phyloP scores from a whole-genome alignment of 2,888 invertebrate genomes.

The Gnatocerus cornutus region DNA sequence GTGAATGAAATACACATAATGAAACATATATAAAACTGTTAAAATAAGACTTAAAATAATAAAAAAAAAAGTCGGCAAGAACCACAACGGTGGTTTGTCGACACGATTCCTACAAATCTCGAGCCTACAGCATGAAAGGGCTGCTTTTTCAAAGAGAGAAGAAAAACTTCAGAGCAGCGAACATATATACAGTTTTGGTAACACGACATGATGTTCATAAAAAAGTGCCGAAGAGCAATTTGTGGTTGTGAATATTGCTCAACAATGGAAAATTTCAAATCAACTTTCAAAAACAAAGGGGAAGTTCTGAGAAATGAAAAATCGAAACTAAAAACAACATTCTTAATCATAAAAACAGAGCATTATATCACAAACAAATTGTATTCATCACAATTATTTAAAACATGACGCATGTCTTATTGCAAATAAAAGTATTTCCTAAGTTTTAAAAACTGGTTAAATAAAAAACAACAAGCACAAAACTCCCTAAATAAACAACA shows the following conservation, averaged over 20 bases:
- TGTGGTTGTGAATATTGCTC: conserved; percentile 9
- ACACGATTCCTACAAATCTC: conserved; percentile 6
- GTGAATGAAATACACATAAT: conserved; percentile 1
- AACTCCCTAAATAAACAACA: conserved; percentile 37
- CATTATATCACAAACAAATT: conserved; percentile 38
- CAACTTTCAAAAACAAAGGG: not conserved
- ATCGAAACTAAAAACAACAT: conserved; percentile 14
- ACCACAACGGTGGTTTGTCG: conserved; percentile 1
- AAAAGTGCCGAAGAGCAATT: conserved; percentile 5
- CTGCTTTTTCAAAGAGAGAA: not conserved
- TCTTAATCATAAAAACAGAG: conserved; percentile 36
- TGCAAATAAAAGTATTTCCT: conserved; percentile 22
- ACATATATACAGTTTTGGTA: conserved; percentile 9
- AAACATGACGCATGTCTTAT: conserved; percentile 26
- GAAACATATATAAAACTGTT: conserved; percentile 29
- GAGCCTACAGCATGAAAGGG: not conserved
- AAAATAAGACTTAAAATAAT: conserved; percentile 34
- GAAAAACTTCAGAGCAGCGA: conserved; percentile 1
- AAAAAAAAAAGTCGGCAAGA: not conserved
- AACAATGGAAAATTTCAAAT: conserved; percentile 2
- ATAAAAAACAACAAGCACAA: conserved; percentile 39
- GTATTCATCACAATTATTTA: conserved; percentile 32
- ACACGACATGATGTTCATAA: conserved; percentile 15
- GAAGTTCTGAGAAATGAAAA: conserved; percentile 11
- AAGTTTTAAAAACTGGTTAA: conserved; percentile 15